A percentile compares a stretch with the other conserved stretches of the same genome.
Evolutionary conservation across 2,113 vertebrate species (phyloP).

Genomic region (Gavia stellata): DNA sequence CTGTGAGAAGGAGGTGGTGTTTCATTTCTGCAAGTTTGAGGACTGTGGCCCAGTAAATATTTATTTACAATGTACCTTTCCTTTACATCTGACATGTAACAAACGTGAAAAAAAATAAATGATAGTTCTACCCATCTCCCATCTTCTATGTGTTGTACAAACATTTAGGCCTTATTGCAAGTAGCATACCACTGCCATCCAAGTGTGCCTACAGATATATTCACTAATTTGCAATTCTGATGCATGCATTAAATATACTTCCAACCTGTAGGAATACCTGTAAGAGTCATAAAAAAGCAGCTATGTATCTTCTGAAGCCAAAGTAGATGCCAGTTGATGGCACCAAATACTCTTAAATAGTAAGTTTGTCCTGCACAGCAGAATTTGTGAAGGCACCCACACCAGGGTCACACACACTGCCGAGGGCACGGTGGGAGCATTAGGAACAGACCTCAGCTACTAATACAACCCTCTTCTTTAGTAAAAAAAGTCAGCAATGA

Average conservation of each 20-base stretch:
- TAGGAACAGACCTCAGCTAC: not conserved
- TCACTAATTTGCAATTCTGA: not conserved
- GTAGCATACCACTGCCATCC: not conserved
- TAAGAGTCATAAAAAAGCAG: not conserved
- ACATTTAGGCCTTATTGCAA: not conserved
- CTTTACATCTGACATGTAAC: not conserved
- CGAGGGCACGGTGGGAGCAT: accelerated
- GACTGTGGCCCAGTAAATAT: not conserved
- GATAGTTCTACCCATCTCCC: not conserved
- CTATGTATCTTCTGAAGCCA: not conserved
- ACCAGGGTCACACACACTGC: not conserved
- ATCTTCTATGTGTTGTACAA: not conserved
- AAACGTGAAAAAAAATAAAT: not conserved
- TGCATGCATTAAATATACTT: not conserved
- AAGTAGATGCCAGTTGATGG: not conserved
- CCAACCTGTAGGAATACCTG: not conserved
- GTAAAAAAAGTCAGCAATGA: accelerated
- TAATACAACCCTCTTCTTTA: not conserved
- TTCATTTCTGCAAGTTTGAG: not conserved
- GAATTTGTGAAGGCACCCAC: not conserved
- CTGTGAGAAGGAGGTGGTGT: not conserved
- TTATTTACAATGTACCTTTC: not conserved
- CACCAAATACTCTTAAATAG: not conserved
- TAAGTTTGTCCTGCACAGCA: not conserved
- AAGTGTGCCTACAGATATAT: too few relatives aligned